Evolutionary conservation across 2,797 vertebrate genomes (phyloP).

Genomic region (Naso thynnoides): DNA sequence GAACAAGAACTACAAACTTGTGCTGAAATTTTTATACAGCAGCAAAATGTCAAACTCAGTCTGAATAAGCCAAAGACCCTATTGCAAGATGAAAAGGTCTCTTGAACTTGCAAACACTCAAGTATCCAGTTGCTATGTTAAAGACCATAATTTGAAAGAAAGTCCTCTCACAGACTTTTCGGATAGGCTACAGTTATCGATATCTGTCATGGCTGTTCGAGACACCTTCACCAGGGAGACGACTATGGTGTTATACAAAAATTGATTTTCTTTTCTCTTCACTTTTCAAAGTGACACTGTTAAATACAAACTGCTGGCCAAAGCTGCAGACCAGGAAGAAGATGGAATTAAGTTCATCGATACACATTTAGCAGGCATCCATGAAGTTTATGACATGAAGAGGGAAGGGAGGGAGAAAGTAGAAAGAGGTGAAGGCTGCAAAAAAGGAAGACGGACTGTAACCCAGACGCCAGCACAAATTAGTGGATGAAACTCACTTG

Average conservation of each 20-base stretch:
- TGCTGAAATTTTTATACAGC: background rate
- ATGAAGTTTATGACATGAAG: slow-evolving; percentile 18
- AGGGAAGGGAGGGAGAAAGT: background rate
- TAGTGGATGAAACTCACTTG: slow-evolving; percentile 8
- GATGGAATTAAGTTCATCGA: slow-evolving; percentile 51
- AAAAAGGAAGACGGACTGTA: background rate
- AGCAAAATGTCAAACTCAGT: slow-evolving; percentile 39
- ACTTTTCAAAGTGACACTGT: slow-evolving; percentile 45
- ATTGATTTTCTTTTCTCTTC: slow-evolving; percentile 58
- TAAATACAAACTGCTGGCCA: slow-evolving; percentile 29
- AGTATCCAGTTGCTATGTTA: slow-evolving; percentile 9
- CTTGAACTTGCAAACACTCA: slow-evolving; percentile 1
- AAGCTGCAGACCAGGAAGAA: slow-evolving; percentile 27
- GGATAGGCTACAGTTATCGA: slow-evolving; percentile 41
- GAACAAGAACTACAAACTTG: background rate
- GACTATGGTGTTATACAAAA: background rate
- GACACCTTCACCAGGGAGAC: slow-evolving; percentile 4
- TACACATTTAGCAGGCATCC: slow-evolving; percentile 56
- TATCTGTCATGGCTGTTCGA: slow-evolving; percentile 19
- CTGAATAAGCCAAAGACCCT: slow-evolving; percentile 11
- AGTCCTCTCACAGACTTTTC: background rate
- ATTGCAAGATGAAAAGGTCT: slow-evolving; percentile 28
- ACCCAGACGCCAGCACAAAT: slow-evolving; percentile 35
- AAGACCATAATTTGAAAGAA: background rate
- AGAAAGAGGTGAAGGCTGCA: background rate